Conservation (phyloP, 2,113 vertebrate genomes). For the Megaptera novaeangliae region DNA sequence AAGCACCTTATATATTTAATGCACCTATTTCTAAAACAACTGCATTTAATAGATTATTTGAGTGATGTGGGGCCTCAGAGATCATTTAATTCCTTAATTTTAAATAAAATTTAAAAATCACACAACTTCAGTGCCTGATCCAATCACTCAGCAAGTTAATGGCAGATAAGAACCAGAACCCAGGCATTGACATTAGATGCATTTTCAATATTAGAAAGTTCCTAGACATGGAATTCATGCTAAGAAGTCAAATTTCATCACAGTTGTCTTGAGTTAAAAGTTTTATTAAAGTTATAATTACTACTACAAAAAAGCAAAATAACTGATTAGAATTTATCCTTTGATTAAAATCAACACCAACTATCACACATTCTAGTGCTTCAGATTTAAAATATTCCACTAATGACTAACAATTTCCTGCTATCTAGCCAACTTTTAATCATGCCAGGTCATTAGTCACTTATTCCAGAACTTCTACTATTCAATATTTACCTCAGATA, state of each 20-base stretch:
- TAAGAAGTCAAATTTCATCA: neutral
- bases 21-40: conserved; percentile 2
- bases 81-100: conserved; percentile 40
- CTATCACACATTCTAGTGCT: neutral
- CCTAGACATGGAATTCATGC: neutral
- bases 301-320: conserved; percentile 17
- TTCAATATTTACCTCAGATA: conserved; percentile 48
- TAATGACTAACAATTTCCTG: conserved; percentile 60
- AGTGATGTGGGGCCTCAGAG: neutral
- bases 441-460: conserved; percentile 61
- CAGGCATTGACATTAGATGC: neutral
- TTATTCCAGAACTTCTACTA: conserved; percentile 59
- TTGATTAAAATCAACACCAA: conserved; percentile 44
- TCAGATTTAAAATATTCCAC: conserved; percentile 70
- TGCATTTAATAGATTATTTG: neutral
- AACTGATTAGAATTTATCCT: conserved; percentile 33
- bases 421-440: conserved; percentile 48
- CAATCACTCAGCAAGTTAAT: neutral
- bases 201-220: neutral
- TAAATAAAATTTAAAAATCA: neutral
- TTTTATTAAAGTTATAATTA: conserved; percentile 43
- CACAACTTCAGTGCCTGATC: neutral
- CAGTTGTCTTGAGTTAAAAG: neutral
- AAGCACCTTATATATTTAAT: neutral
- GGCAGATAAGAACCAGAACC: neutral